Percentiles rank a stretch among this genome's conserved stretches.
phyloP scores from a whole-genome alignment of 2,797 vertebrate genomes.

The Antennarius maculatus region DNA sequence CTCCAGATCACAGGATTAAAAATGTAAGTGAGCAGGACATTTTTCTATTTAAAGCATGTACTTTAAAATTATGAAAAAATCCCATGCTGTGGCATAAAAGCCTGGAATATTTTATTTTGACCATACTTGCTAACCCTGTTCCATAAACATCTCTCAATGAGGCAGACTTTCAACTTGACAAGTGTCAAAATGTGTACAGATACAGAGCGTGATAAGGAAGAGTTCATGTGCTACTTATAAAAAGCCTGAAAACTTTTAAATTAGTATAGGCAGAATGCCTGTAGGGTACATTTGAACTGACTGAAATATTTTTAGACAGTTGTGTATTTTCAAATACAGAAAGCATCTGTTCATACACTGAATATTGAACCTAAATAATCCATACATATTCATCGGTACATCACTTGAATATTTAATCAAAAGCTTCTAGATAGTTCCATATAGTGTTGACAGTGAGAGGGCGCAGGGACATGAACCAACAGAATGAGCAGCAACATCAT shows the following conservation, averaged over 20 bases:
- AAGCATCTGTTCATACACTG: conserved; percentile 32
- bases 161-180: conserved; percentile 8
- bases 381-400: conserved; percentile 47
- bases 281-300: conserved; percentile 27
- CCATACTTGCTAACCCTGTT: conserved; percentile 5
- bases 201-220: conserved; percentile 13
- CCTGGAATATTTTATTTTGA: conserved; percentile 13
- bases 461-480: conserved; percentile 5
- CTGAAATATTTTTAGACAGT: conserved; percentile 31
- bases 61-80: conserved; percentile 4
- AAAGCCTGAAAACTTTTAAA: conserved; percentile 51
- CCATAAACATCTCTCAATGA: not conserved
- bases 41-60: conserved; percentile 9
- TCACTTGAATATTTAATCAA: conserved; percentile 52
- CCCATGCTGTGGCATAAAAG: conserved; percentile 4
- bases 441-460: conserved; percentile 23
- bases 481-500: conserved; percentile 26
- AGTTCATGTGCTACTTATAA: conserved; percentile 57
- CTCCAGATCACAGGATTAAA: conserved; percentile 14
- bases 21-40: conserved; percentile 13
- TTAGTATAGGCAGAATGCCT: conserved; percentile 24
- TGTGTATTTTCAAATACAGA: conserved; percentile 34
- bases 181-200: conserved; percentile 11
- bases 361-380: conserved; percentile 41
- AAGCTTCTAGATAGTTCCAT: conserved; percentile 10